Conservation (phyloP, 2,888 invertebrate species). For the Petrophora chlorosata region DNA sequence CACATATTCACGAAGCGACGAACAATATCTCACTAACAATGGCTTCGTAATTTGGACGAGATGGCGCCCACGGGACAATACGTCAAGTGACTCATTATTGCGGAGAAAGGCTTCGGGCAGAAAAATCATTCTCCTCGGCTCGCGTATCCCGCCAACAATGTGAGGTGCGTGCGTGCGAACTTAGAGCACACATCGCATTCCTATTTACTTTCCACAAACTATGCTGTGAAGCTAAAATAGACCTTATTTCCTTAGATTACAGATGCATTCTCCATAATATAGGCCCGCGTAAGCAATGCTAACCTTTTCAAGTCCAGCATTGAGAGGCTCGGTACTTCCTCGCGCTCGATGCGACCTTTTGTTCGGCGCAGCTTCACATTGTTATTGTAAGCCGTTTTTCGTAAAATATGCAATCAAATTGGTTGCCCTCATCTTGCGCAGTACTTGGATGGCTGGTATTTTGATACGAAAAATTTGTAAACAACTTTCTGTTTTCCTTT, state of each 20-base stretch:
- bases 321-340: constrained; percentile 32
- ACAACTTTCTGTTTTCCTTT: constrained; percentile 13
- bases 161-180: constrained; percentile 58
- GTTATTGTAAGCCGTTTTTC: constrained; percentile 41
- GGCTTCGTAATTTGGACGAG: constrained; percentile 76
- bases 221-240: neutral
- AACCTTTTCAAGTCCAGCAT: constrained; percentile 29
- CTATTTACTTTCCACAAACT: constrained; percentile 5
- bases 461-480: constrained; percentile 19
- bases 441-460: constrained; percentile 25
- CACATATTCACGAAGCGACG: constrained; percentile 73
- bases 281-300: constrained; percentile 2
- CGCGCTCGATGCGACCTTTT: constrained; percentile 42
- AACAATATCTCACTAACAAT: constrained; percentile 79
- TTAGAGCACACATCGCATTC: constrained; percentile 32
- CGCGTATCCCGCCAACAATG: constrained; percentile 55
- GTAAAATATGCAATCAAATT: constrained; percentile 38
- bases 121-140: constrained; percentile 64
- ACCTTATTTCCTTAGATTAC: neutral
- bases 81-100: constrained; percentile 79
- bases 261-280: too few relatives aligned
- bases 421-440: constrained; percentile 27
- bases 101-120: constrained; percentile 69
- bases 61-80: constrained; percentile 72
- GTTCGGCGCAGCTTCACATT: constrained; percentile 39